Base-by-base conservation (phyloP, 2,113 vertebrate genomes). In the Pipa parva region DNA sequence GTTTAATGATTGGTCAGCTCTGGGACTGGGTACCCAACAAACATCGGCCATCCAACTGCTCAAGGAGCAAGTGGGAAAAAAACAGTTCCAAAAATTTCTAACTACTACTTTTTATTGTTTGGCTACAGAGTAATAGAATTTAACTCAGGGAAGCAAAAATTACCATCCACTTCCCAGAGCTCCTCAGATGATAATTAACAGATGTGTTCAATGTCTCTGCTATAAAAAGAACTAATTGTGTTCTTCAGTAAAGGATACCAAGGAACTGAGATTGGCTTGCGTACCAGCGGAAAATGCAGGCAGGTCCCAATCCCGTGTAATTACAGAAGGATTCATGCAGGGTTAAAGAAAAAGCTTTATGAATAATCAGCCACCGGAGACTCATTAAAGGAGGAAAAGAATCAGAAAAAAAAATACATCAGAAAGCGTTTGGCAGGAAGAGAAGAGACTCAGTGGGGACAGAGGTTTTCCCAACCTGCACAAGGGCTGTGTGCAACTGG, bases 341-440 rank as follows among this genome's bases (percentile, higher is more conserved):
- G 50, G 50, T 25, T 27, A 42, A 54, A 63, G 26, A 33, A 27
- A 31, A 36, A 59, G 12, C 12, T 1, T 17, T 24, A 45, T 15
- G 7, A 27, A n/a, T 36, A 50, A 58, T 22, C 27, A 24, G 55
- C 46, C 65, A 22, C 56, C 33, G 18, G 56, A 50, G 65, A 46
- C 65, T 60, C 48, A 60, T 68, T 68, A 59, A 60, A 60, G 31
- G 18, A 20, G 22, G 22, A 68, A 51, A 36, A 42, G 20, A n/a
- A 13, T 46, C 9, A 27, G 18, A 20, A 27, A 17, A 68, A 51
- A 36, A 42, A 25, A n/a, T 8, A 29, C 9, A 27, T 50, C 25
- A 31, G 54, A 45, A n/a, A 56, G 22, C 25, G 28, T 13, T 17
- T 15, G 45, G 57, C 56, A 39, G 28, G 20, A 59, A 36, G 18